A percentile compares a stretch with the other conserved stretches of the same genome.
Evolutionary conservation across 2,113 vertebrate species (phyloP).

Genomic region (Dendrocopos noguchii): DNA sequence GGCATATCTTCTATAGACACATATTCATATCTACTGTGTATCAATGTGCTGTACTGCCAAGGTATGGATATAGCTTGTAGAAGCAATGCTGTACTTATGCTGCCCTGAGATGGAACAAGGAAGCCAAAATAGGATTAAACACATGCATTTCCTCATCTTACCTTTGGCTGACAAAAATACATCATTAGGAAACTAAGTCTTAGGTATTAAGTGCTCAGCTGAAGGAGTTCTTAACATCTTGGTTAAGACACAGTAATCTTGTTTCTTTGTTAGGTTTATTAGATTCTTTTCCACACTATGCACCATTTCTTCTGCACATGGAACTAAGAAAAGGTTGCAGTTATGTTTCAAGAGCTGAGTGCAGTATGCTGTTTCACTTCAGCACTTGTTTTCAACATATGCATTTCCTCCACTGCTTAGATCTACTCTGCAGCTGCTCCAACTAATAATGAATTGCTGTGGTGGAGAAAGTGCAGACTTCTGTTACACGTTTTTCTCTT

Average conservation of each 20-base stretch:
- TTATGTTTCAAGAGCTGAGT: neutral
- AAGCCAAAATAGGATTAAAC: neutral
- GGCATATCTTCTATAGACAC: neutral
- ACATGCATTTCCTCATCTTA: neutral
- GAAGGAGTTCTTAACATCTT: neutral
- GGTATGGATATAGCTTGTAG: neutral
- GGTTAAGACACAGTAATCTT: neutral
- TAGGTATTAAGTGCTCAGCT: neutral
- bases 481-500: neutral
- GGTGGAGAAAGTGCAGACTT: neutral
- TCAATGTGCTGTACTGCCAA: fast-evolving
- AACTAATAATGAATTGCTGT: neutral
- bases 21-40: neutral
- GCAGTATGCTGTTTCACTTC: neutral
- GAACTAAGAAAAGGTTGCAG: neutral
- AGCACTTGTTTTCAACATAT: neutral
- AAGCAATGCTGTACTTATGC: neutral
- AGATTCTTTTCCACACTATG: neutral
- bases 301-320: neutral
- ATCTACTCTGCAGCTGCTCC: neutral
- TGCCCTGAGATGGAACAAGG: neutral
- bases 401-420: neutral
- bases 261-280: neutral
- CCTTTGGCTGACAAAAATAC: neutral
- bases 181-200: neutral